These are phyloP conservation scores for Chunga burmeisteri DNA, from an alignment of 2,113 vertebrate genomes.

Conservation along the genomic window DNA sequence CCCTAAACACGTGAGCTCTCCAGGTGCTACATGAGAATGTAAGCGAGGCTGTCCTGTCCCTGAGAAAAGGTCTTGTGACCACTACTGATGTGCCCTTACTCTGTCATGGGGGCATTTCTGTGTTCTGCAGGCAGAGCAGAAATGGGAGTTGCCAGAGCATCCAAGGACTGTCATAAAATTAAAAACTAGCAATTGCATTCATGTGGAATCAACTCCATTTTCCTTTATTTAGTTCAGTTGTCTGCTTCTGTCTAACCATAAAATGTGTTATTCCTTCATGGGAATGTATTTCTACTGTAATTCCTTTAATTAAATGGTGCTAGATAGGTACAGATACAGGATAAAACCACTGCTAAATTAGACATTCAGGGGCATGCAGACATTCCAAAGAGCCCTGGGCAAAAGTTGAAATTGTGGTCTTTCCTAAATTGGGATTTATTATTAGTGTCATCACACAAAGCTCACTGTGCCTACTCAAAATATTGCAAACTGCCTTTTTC, in stretches of 20 bases:
- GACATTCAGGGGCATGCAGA: neutral
- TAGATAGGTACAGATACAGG: neutral
- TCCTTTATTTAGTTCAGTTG: neutral
- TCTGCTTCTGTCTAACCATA: neutral
- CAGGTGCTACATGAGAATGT: neutral
- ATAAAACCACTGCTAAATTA: neutral
- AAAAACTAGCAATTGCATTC: neutral
- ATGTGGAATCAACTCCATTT: neutral
- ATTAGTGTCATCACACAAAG: neutral
- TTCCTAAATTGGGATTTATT: conserved; percentile 18
- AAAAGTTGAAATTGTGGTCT: neutral
- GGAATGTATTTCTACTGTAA: neutral
- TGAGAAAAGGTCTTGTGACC: neutral
- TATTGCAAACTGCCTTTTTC: neutral
- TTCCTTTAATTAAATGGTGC: conserved; percentile 15
- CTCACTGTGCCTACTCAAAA: neutral
- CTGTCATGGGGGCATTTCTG: neutral
- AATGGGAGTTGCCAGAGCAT: neutral
- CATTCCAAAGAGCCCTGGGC: neutral
- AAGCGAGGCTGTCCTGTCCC: neutral
- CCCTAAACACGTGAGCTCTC: neutral
- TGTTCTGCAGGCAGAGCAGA: neutral
- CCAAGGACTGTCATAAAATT: neutral
- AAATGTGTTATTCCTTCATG: neutral
- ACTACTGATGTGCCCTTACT: neutral